A percentile compares a stretch with the other conserved stretches of the same genome.
phyloP scores from a whole-genome alignment of 2,888 invertebrate genomes.

The Lacanobia wlatinum region DNA sequence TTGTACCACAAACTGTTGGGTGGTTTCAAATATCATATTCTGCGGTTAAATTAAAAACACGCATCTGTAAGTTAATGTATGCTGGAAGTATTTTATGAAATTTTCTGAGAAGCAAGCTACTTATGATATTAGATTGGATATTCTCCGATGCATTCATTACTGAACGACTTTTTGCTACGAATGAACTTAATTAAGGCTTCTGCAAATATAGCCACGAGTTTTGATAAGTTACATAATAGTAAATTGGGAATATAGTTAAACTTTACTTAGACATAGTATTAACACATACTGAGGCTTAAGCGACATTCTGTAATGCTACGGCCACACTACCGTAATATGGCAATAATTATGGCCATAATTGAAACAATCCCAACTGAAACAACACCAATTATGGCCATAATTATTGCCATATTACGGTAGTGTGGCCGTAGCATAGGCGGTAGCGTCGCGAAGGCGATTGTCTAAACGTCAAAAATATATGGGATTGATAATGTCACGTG shows the following conservation, averaged over 20 bases:
- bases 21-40: not conserved
- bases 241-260: not conserved
- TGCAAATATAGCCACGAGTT: no score
- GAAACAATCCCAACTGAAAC: no score
- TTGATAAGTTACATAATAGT: not conserved
- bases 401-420: no score
- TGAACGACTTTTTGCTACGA: not conserved
- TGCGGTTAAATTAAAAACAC: not conserved
- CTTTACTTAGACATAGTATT: not conserved
- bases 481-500: no score
- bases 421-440: no score
- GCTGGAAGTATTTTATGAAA: not conserved
- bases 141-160: not conserved
- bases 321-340: no score
- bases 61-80: constrained; percentile 17
- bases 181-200: not conserved
- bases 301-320: no score
- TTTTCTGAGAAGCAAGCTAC: not conserved
- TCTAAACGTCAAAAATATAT: no score
- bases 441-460: no score
- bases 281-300: no score
- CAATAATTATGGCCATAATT: no score
- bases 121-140: not conserved
- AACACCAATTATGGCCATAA: no score
- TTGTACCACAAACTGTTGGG: not conserved